phyloP scores from a whole-genome alignment of 2,888 invertebrate genomes.

The Muscina levida region DNA sequence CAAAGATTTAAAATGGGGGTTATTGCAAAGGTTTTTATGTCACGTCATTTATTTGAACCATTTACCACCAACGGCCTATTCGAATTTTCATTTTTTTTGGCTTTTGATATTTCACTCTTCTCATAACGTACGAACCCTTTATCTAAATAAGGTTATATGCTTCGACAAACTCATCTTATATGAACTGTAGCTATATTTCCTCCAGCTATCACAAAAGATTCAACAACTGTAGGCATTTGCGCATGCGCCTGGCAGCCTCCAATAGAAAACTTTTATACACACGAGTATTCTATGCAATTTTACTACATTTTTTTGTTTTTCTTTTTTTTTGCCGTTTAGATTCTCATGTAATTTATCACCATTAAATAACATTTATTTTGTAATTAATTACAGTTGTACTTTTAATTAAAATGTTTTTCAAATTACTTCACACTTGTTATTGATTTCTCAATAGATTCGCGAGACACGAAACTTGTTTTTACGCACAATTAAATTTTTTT shows the following conservation, averaged over 20 bases:
- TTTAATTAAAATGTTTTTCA: constrained; percentile 30
- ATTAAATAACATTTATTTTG: constrained; percentile 33
- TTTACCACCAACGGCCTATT: too few species aligned
- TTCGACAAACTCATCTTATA: too few species aligned
- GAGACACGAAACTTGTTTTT: constrained; percentile 23
- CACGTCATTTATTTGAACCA: too few species aligned
- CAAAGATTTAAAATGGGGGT: too few species aligned
- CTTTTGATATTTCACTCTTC: too few species aligned
- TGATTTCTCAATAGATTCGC: neutral
- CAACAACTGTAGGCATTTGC: too few species aligned
- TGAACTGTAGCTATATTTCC: too few species aligned
- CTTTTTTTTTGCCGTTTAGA: neutral
- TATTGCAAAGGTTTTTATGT: too few species aligned
- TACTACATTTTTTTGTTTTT: neutral
- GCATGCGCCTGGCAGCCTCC: constrained; percentile 19
- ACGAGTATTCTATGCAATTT: constrained; percentile 3
- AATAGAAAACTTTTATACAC: neutral
- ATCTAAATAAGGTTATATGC: too few species aligned
- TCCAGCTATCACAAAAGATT: too few species aligned
- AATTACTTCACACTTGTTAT: neutral
- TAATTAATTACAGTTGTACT: constrained; percentile 18
- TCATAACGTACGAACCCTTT: too few species aligned
- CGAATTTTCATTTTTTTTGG: too few species aligned
- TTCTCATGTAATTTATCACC: constrained; percentile 16
- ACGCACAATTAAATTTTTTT: constrained; percentile 22